Percentiles rank a stretch among this genome's conserved stretches.
These are phyloP conservation scores for Tipula vernalis DNA, from an alignment of 2,888 invertebrate species.

Conservation along the genomic window DNA sequence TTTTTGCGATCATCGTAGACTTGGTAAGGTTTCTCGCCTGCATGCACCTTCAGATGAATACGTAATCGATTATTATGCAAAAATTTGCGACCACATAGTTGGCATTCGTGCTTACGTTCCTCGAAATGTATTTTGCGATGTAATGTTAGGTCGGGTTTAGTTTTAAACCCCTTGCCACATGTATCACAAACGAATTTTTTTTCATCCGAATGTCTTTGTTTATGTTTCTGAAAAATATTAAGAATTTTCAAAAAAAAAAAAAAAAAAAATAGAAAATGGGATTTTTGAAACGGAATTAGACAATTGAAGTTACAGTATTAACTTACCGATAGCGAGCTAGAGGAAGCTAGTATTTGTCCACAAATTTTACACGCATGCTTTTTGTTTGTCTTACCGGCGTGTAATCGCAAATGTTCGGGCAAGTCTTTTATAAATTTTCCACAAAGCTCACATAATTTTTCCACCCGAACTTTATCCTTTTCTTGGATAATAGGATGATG, in stretches of 20 bases:
- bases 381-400: background rate
- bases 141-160: background rate
- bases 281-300: background rate
- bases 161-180: background rate
- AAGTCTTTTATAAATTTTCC: background rate
- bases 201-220: background rate
- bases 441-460: background rate
- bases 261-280: too few species aligned
- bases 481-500: background rate
- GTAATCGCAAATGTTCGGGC: background rate
- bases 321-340: background rate
- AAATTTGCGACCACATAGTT: background rate
- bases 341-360: background rate
- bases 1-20: background rate
- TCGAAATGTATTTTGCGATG: background rate
- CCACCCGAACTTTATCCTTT: background rate
- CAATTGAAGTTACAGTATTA: background rate
- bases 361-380: background rate
- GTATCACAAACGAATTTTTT: background rate
- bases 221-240: background rate
- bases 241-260: background rate
- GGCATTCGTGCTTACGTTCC: background rate
- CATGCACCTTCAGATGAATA: background rate
- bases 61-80: background rate
- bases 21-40: background rate